Evolutionary conservation across 2,888 invertebrate species (phyloP).

Genomic region (Blera fallax): DNA sequence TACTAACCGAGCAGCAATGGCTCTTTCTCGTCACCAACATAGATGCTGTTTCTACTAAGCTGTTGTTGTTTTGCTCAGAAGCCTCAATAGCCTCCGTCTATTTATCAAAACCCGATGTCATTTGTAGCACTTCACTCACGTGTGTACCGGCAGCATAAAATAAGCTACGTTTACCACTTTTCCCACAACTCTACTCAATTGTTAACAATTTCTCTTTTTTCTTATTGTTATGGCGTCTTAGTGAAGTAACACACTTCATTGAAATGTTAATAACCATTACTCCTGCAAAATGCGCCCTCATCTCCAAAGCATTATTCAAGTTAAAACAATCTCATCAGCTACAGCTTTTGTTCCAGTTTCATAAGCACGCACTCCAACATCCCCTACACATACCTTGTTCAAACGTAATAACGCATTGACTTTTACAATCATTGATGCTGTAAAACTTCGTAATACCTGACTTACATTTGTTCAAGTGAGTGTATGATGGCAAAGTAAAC

Average conservation of each 20-base stretch:
- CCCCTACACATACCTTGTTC: neutral
- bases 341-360: neutral
- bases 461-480: constrained; percentile 37
- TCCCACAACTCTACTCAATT: no score
- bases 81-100: no score
- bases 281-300: neutral
- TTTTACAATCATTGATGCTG: constrained; percentile 53
- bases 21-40: no score
- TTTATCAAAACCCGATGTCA: no score
- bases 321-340: constrained; percentile 1
- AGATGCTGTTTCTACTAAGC: no score
- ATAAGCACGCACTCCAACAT: neutral
- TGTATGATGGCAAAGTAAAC: constrained; percentile 50
- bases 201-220: no score
- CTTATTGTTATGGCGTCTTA: neutral
- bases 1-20: no score
- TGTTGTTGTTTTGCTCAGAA: no score
- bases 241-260: neutral
- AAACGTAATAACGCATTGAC: constrained; percentile 34
- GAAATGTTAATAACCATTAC: neutral
- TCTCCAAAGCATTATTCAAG: neutral
- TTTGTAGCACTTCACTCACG: no score
- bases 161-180: no score
- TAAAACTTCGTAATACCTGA: constrained; percentile 12
- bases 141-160: no score